A percentile compares a stretch with the other conserved stretches of the same genome.
phyloP scores from a whole-genome alignment of 2,797 vertebrate species.

The Karalla daura region DNA sequence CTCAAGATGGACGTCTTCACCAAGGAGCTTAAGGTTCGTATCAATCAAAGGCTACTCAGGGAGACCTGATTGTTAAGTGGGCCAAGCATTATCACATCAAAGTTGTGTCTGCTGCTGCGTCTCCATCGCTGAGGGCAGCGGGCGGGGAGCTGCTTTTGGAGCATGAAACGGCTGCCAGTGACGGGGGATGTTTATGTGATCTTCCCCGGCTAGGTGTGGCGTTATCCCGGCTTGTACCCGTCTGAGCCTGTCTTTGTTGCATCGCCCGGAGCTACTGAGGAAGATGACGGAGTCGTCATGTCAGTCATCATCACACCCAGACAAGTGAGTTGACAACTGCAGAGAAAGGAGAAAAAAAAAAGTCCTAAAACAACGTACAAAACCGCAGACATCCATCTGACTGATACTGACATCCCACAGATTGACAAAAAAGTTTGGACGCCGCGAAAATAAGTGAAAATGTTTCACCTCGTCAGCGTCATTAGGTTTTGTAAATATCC shows the following conservation, averaged over 20 bases:
- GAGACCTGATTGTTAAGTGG: slow-evolving; percentile 33
- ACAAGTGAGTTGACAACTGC: slow-evolving; percentile 78
- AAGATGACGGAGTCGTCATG: slow-evolving; percentile 92
- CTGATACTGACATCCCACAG: neutral
- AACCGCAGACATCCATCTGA: neutral
- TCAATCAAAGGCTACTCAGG: slow-evolving; percentile 40
- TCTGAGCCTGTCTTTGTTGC: slow-evolving; percentile 96
- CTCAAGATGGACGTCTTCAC: slow-evolving; percentile 91
- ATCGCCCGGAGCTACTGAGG: slow-evolving; percentile 83
- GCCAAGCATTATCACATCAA: slow-evolving; percentile 47
- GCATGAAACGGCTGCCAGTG: slow-evolving; percentile 54
- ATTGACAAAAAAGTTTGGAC: no score
- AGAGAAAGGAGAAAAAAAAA: neutral
- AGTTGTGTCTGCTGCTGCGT: slow-evolving; percentile 28
- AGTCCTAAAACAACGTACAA: neutral
- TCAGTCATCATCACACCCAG: slow-evolving; percentile 91
- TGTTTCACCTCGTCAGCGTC: no score
- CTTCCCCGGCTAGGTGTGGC: slow-evolving; percentile 86
- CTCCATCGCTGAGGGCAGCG: slow-evolving; percentile 9
- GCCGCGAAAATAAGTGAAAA: no score
- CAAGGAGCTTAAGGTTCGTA: slow-evolving; percentile 88
- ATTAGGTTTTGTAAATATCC: no score
- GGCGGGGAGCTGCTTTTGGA: slow-evolving; percentile 34
- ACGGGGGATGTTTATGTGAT: slow-evolving; percentile 55
- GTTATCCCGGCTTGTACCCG: slow-evolving; percentile 89